These are phyloP conservation scores for Dasyornis broadbenti DNA, from an alignment of 2,113 vertebrate genomes.

Conservation along the genomic window DNA sequence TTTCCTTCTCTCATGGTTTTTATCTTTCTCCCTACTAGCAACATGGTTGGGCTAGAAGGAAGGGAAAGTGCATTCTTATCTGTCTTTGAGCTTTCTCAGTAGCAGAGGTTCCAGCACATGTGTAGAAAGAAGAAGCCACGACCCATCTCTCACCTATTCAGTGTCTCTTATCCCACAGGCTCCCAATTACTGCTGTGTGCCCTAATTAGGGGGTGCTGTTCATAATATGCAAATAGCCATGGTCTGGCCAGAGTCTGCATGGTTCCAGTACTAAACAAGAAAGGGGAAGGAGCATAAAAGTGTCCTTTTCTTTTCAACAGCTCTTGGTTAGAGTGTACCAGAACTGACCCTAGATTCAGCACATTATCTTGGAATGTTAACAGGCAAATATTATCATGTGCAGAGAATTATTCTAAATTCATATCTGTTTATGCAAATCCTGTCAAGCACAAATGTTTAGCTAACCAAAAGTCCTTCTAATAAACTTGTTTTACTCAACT, in stretches of 20 bases:
- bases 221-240: background rate
- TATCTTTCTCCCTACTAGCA: background rate
- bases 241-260: background rate
- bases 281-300: accelerated
- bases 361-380: background rate
- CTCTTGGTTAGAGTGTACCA: background rate
- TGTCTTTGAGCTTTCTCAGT: background rate
- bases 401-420: background rate
- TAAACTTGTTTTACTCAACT: background rate
- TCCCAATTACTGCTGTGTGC: background rate
- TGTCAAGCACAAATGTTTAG: background rate
- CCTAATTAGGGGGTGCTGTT: background rate
- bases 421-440: background rate
- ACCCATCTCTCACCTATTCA: background rate
- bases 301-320: background rate
- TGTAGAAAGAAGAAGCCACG: background rate
- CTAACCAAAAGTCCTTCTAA: background rate
- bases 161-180: background rate
- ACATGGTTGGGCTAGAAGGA: background rate
- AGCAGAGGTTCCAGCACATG: background rate
- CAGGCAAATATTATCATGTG: background rate
- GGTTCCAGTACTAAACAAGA: background rate
- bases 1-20: background rate
- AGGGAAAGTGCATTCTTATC: background rate
- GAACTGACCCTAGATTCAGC: background rate